These are phyloP conservation scores for Epirrhoe tristata DNA, from an alignment of 2,888 invertebrate species.

Conservation along the genomic window DNA sequence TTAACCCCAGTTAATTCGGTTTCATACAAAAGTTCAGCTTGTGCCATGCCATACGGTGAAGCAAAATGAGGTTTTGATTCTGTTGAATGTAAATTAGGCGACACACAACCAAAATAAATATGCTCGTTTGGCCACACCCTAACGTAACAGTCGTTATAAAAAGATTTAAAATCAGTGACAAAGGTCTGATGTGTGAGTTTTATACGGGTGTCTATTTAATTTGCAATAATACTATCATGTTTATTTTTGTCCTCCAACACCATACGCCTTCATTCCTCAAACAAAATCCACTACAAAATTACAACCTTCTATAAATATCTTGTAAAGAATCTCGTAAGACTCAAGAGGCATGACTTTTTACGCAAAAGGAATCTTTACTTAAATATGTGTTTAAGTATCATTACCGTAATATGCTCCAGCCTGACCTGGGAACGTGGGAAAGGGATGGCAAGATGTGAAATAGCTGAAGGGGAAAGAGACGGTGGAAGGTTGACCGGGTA, in stretches of 20 bases:
- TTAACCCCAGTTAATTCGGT: too few relatives aligned
- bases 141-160: too few relatives aligned
- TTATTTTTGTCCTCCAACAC: neutral
- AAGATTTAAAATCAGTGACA: too few relatives aligned
- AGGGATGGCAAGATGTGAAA: conserved; percentile 52
- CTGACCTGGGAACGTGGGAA: conserved; percentile 75
- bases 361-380: conserved; percentile 80
- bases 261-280: conserved; percentile 14
- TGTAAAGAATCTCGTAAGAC: conserved; percentile 45
- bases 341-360: conserved; percentile 69
- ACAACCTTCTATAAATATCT: conserved; percentile 39
- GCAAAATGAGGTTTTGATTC: too few relatives aligned
- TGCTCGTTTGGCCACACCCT: too few relatives aligned
- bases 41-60: too few relatives aligned
- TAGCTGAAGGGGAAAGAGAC: conserved; percentile 54
- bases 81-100: too few relatives aligned
- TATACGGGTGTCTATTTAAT: too few relatives aligned
- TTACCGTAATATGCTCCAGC: conserved; percentile 79
- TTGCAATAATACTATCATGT: too few relatives aligned
- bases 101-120: too few relatives aligned
- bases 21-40: too few relatives aligned
- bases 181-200: too few relatives aligned
- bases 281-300: conserved; percentile 35
- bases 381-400: conserved; percentile 85
- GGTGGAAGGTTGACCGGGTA: conserved; percentile 76